These are phyloP conservation scores for Seladonia tumulorum DNA, from an alignment of 2,888 invertebrate genomes.

Conservation along the genomic window DNA sequence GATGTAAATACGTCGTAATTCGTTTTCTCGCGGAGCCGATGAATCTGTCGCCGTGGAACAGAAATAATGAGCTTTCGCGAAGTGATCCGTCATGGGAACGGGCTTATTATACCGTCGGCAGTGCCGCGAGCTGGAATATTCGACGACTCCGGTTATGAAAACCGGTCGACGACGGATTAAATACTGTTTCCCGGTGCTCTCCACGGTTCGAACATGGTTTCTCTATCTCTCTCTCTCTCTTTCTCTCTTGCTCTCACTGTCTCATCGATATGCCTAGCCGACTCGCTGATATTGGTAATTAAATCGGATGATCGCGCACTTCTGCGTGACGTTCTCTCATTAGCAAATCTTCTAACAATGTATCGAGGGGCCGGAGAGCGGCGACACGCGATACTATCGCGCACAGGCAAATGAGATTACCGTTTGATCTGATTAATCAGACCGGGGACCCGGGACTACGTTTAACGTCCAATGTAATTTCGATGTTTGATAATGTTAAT, in stretches of 20 bases:
- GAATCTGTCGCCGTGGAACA: slow-evolving; percentile 47
- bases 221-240: neutral
- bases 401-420: slow-evolving; percentile 49
- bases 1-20: slow-evolving; percentile 41
- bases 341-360: slow-evolving; percentile 58
- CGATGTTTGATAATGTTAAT: slow-evolving; percentile 59
- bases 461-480: slow-evolving; percentile 51
- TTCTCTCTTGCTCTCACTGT: neutral
- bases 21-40: slow-evolving; percentile 37
- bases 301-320: slow-evolving; percentile 60
- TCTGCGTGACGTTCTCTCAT: slow-evolving; percentile 61
- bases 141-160: slow-evolving; percentile 49
- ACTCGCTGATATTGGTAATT: slow-evolving; percentile 55
- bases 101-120: slow-evolving; percentile 55
- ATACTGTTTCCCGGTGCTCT: slow-evolving; percentile 26
- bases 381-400: slow-evolving; percentile 47
- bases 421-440: slow-evolving; percentile 60
- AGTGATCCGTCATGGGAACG: slow-evolving; percentile 69
- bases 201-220: neutral
- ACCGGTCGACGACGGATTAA: slow-evolving; percentile 64
- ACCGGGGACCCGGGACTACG: slow-evolving; percentile 9
- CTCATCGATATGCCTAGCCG: neutral
- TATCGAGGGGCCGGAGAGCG: slow-evolving; percentile 30
- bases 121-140: slow-evolving; percentile 11
- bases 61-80: slow-evolving; percentile 64